A percentile compares a stretch with the other conserved stretches of the same genome.
These are phyloP conservation scores for Camelus dromedarius DNA, from an alignment of 2,113 vertebrate genomes.

Conservation along the genomic window DNA sequence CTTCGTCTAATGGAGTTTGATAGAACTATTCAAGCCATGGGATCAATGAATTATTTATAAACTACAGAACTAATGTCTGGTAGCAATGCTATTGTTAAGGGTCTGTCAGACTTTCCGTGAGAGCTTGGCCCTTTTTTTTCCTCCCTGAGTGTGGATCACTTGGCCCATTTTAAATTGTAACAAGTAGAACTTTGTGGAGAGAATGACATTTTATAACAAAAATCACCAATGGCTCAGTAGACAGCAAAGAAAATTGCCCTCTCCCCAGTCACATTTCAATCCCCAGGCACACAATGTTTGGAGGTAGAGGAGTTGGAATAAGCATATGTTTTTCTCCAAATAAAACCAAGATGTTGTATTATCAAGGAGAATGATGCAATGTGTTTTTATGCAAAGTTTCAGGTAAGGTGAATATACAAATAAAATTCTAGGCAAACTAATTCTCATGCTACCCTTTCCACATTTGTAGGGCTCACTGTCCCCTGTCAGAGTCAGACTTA, in stretches of 20 bases:
- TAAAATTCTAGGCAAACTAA: background rate
- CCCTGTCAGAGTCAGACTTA: background rate
- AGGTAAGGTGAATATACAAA: constrained; percentile 1
- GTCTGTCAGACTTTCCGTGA: constrained; percentile 53
- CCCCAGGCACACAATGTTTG: background rate
- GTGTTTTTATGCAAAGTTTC: constrained; percentile 54
- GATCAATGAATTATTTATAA: constrained; percentile 78
- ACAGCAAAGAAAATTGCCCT: constrained; percentile 44
- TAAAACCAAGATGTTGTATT: constrained; percentile 40
- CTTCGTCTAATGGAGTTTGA: constrained; percentile 75
- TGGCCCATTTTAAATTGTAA: constrained; percentile 72
- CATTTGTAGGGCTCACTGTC: background rate
- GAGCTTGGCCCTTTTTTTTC: background rate
- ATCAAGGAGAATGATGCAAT: constrained; percentile 11
- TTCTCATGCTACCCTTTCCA: background rate
- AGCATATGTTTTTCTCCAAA: constrained; percentile 41
- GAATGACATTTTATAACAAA: constrained; percentile 52
- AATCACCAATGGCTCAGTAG: background rate
- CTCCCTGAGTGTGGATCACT: constrained; percentile 46
- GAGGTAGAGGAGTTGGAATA: background rate
- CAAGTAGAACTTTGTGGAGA: constrained; percentile 39
- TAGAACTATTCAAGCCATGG: constrained; percentile 74
- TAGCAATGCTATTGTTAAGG: constrained; percentile 41
- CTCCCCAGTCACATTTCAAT: constrained; percentile 41
- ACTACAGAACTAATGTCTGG: constrained; percentile 20